Evolutionary conservation across 1,140 invertebrate genomes (phyloP), one percentile per base, ranked within the genome.

Genomic region (Mylabris phalerata): DNA sequence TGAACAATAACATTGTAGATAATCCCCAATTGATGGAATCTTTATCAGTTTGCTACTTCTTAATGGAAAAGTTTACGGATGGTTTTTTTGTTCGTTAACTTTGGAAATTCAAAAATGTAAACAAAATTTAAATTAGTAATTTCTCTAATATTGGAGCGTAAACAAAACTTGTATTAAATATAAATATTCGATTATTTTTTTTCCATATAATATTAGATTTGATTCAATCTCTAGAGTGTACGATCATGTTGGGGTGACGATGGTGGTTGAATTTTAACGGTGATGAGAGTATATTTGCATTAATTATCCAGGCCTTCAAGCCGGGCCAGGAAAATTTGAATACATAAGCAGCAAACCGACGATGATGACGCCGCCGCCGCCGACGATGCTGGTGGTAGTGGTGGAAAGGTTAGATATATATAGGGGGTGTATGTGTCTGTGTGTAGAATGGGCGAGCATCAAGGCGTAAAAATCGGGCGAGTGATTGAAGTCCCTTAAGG

Each of bases 91-190:
- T 60, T 52, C 54, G 50, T 57, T 60, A 45, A 60, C 52, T 60
- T 59, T 62, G 41, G 43, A 48, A 52, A 50, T 51, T 51, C 43
- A 48, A 24, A 39, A 59, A 45, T 19, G 51, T 59, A 62, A 62
- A 62, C 56, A 59, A 51, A 55, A 62, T 62, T 59, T 59, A 59
- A 62, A 54, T 62, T 59, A 46, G 27, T 27, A 45, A 25, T 52
- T 32, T 32, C 32, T 32, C 32, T 46, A 39, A 41, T 13, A 13
- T 11, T 48, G 52, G 46, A 51, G 52, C 52, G 51, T 46, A 59
- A 59, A 59, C 57, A 59, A 43, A 59, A 59, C 32, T 55, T 55
- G 46, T 55, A 55, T 55, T 55, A 32, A 55, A 55, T 55, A 55
- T 47, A 55, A 55, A 55, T 46, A 55, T 55, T 32, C 26, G 10